Base-by-base conservation (phyloP, 1,140 invertebrate genomes). In the Cephus cinctus region DNA sequence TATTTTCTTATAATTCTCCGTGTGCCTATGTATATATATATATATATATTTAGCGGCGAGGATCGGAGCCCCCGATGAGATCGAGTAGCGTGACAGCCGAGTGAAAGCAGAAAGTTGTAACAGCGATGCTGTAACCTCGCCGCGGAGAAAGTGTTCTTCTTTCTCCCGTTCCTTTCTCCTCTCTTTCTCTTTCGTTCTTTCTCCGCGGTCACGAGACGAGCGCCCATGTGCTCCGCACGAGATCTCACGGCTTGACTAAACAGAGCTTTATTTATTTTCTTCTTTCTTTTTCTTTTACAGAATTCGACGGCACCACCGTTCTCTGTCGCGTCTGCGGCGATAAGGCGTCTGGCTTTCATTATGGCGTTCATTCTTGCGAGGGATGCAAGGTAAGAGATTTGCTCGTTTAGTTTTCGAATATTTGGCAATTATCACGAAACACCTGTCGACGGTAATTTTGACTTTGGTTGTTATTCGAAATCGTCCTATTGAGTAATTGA, bases 381-480 rank as follows among this genome's bases (percentile, higher is more conserved):
- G 97, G 97, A 65, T 99, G 97, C 81, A 99, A 99, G 88, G 96
- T 98, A 83, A 87, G 86, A n/a, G n/a, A n/a, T n/a, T n/a, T n/a
- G n/a, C n/a, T n/a, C n/a, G n/a, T n/a, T n/a, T n/a, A n/a, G n/a
- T n/a, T n/a, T n/a, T n/a, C n/a, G n/a, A n/a, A n/a, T n/a, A n/a
- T n/a, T n/a, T n/a, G n/a, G n/a, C n/a, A n/a, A n/a, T n/a, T n/a
- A n/a, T n/a, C n/a, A n/a, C n/a, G n/a, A n/a, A n/a, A n/a, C n/a
- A n/a, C n/a, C n/a, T n/a, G n/a, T n/a, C n/a, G n/a, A n/a, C n/a
- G n/a, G n/a, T n/a, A n/a, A n/a, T n/a, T n/a, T n/a, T n/a, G n/a
- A n/a, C n/a, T n/a, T n/a, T n/a, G n/a, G n/a, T n/a, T n/a, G n/a
- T n/a, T n/a, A n/a, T n/a, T n/a, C n/a, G n/a, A n/a, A n/a, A n/a